Conservation (phyloP, 2,113 vertebrate genomes). For the Kryptolebias marmoratus region DNA sequence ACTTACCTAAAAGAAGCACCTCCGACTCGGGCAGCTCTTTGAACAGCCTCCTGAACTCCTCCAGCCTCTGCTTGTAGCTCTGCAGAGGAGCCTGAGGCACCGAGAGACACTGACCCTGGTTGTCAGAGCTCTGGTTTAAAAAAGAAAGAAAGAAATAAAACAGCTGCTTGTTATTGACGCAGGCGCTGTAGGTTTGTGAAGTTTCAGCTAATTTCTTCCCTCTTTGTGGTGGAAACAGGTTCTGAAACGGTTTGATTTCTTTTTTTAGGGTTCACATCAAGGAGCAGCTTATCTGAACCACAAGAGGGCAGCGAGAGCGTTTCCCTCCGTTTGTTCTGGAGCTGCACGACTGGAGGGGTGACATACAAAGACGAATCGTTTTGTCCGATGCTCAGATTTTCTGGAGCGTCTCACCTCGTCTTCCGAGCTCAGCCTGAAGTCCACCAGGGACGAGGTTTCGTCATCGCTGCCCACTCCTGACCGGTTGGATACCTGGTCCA, state of each 20-base stretch:
- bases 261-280: too few species aligned
- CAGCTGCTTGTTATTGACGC: background rate
- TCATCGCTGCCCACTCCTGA: constrained; percentile 57
- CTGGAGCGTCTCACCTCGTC: constrained; percentile 60
- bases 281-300: constrained; percentile 12
- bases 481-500: constrained; percentile 64
- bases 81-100: constrained; percentile 81
- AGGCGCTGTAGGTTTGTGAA: background rate
- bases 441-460: constrained; percentile 51
- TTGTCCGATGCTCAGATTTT: background rate
- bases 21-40: constrained; percentile 88
- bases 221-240: background rate
- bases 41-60: constrained; percentile 92
- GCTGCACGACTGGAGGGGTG: too few species aligned
- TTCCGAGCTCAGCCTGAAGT: constrained; percentile 58
- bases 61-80: constrained; percentile 89
- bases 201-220: background rate
- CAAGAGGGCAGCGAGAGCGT: constrained; percentile 26
- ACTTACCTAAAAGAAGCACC: constrained; percentile 89
- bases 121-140: constrained; percentile 58
- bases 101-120: constrained; percentile 44
- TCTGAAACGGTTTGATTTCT: too few species aligned
- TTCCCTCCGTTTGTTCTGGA: background rate
- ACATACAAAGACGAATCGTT: background rate
- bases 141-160: background rate